Evolutionary conservation across 2,113 vertebrate genomes (phyloP).

Genomic region (Mustela lutreola): DNA sequence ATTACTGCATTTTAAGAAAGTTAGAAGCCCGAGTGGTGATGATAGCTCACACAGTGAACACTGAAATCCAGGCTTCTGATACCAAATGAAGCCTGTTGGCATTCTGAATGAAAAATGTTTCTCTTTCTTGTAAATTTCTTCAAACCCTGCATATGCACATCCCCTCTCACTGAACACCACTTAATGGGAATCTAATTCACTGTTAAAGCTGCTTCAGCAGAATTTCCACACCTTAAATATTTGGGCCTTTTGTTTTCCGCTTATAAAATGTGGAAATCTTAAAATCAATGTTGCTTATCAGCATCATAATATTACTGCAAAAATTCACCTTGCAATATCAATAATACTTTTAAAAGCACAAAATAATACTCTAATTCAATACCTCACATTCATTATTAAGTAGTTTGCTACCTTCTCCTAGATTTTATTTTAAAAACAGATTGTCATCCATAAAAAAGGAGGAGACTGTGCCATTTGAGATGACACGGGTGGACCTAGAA

Average conservation of each 20-base stretch:
- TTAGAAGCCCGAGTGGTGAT: neutral
- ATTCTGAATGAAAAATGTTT: neutral
- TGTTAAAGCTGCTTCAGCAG: neutral
- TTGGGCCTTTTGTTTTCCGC: neutral
- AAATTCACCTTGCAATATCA: constrained; percentile 55
- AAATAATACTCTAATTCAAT: constrained; percentile 54
- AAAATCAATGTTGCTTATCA: constrained; percentile 48
- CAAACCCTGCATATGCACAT: neutral
- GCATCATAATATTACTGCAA: constrained; percentile 55
- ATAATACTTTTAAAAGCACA: constrained; percentile 46
- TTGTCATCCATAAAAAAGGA: neutral
- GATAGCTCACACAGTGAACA: neutral
- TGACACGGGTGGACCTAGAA: neutral
- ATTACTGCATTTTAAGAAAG: neutral
- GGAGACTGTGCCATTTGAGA: neutral
- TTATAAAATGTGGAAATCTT: constrained; percentile 44
- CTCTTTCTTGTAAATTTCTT: neutral
- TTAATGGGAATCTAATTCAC: neutral
- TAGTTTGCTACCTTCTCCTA: constrained; percentile 2
- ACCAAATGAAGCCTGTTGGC: neutral
- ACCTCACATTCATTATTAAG: constrained; percentile 45
- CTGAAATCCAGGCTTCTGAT: neutral
- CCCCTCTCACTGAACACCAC: neutral
- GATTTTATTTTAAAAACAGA: constrained; percentile 61
- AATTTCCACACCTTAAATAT: constrained; percentile 24